Evolutionary conservation across 2,888 invertebrate species (phyloP).

Genomic region (Drosophila robusta): DNA sequence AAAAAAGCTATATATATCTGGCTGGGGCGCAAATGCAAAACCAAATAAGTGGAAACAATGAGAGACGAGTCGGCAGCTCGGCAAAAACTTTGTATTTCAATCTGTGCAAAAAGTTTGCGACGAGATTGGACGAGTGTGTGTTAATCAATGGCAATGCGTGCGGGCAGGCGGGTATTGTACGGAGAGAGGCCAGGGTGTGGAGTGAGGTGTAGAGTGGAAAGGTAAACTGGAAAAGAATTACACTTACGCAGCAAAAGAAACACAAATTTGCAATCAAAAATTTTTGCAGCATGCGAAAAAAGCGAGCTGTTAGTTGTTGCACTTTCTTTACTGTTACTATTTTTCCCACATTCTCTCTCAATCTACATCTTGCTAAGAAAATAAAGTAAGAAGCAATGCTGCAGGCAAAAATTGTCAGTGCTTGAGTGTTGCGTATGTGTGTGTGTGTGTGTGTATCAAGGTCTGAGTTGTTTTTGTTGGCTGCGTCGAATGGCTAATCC

Average conservation of each 20-base stretch:
- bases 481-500: background rate
- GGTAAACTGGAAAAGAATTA: constrained; percentile 57
- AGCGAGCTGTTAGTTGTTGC: constrained; percentile 21
- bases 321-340: constrained; percentile 14
- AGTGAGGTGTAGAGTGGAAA: constrained; percentile 16
- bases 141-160: constrained; percentile 79
- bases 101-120: constrained; percentile 71
- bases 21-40: constrained; percentile 46
- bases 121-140: constrained; percentile 69
- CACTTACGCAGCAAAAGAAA: constrained; percentile 47
- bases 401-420: constrained; percentile 8
- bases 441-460: background rate
- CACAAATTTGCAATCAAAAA: constrained; percentile 76
- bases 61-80: constrained; percentile 41
- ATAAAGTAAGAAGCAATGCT: constrained; percentile 21
- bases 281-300: constrained; percentile 34
- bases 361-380: background rate
- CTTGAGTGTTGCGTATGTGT: background rate
- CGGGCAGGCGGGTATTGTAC: constrained; percentile 52
- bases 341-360: constrained; percentile 5
- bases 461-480: background rate
- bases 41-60: constrained; percentile 69
- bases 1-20: constrained; percentile 48
- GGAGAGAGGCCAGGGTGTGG: background rate
- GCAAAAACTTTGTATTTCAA: constrained; percentile 77